phyloP scores from a whole-genome alignment of 2,888 invertebrate genomes.

The Drosophila demipolita region DNA sequence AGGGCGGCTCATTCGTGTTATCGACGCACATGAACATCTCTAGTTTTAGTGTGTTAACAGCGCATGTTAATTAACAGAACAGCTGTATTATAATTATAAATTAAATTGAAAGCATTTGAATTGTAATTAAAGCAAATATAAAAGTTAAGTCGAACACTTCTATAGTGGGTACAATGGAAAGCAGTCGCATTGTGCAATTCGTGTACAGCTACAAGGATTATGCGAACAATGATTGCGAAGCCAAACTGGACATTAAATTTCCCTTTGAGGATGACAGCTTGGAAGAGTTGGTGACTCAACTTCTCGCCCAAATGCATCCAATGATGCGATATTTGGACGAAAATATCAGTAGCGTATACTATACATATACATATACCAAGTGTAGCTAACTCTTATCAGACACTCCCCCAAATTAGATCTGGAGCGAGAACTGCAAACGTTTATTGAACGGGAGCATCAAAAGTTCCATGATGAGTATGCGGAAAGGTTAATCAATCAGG shows the following conservation, averaged over 20 bases:
- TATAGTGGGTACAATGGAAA: constrained; percentile 40
- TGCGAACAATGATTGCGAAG: constrained; percentile 66
- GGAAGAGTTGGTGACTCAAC: constrained; percentile 81
- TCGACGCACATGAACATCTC: constrained; percentile 5
- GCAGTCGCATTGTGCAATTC: constrained; percentile 67
- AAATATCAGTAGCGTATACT: constrained; percentile 54
- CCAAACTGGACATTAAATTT: constrained; percentile 68
- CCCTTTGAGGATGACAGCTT: constrained; percentile 77
- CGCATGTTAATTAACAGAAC: constrained; percentile 10
- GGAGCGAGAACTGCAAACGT: constrained; percentile 86
- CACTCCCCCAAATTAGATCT: constrained; percentile 61
- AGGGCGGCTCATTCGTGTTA: not conserved
- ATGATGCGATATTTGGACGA: constrained; percentile 84
- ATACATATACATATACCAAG: not conserved
- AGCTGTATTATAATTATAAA: constrained; percentile 7
- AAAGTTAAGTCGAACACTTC: not conserved
- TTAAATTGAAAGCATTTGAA: not conserved
- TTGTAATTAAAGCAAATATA: not conserved
- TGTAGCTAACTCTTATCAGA: not conserved
- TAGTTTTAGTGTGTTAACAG: constrained; percentile 19
- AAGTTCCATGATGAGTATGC: constrained; percentile 89
- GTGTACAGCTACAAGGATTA: constrained; percentile 81
- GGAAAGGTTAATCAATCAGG: constrained; percentile 87
- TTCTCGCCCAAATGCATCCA: constrained; percentile 83
- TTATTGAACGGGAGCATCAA: constrained; percentile 89